A percentile compares a stretch with the other conserved stretches of the same genome.
Conservation (phyloP, 2,797 vertebrate genomes). For the Syndactyla subalaris region DNA sequence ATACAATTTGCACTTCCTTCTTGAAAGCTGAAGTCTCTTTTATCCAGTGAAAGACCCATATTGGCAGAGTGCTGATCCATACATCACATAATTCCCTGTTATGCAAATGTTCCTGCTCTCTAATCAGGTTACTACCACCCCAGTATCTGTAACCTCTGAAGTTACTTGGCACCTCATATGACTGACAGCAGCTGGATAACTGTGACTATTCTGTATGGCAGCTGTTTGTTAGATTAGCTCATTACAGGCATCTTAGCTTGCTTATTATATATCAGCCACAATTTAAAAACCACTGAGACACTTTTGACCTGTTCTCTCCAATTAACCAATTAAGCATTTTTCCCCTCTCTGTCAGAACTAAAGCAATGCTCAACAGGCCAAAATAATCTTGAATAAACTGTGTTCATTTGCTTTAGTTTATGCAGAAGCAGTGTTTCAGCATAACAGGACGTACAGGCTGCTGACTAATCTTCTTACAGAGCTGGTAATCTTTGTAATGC, state of each 20-base stretch:
- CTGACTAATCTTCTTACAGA: conserved; percentile 61
- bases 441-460: neutral
- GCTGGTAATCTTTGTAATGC: conserved; percentile 41
- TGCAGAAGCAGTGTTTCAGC: neutral
- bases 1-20: neutral
- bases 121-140: neutral
- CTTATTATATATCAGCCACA: neutral
- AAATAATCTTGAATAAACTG: neutral
- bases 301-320: neutral
- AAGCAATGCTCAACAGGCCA: neutral
- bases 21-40: neutral
- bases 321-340: neutral
- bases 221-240: conserved; percentile 8
- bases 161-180: neutral
- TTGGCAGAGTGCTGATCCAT: neutral
- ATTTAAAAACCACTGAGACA: neutral
- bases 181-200: neutral
- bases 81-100: neutral
- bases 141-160: neutral
- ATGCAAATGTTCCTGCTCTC: neutral
- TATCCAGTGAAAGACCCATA: neutral
- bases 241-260: neutral
- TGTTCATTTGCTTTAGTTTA: neutral
- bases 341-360: neutral
- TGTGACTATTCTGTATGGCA: neutral